Evolutionary conservation across 2,113 vertebrate genomes (phyloP).

Genomic region (Carlito syrichta): DNA sequence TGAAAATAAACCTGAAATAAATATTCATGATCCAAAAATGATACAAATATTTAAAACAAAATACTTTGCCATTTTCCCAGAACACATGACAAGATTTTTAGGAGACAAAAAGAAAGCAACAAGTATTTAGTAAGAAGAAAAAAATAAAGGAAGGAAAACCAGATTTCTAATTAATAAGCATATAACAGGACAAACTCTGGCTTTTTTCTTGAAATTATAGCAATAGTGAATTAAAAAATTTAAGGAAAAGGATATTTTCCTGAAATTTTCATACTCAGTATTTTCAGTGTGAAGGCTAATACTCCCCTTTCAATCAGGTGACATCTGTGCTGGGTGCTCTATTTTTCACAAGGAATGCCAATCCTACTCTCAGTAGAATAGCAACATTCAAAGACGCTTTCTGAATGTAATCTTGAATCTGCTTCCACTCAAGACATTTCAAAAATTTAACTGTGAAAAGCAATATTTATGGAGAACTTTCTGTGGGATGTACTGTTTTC

Average conservation of each 20-base stretch:
- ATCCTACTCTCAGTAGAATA: neutral
- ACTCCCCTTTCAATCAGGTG: neutral
- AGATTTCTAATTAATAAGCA: neutral
- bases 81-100: neutral
- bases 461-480: neutral
- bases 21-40: neutral
- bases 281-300: neutral
- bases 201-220: slow-evolving; percentile 17
- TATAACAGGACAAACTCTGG: neutral
- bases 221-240: neutral
- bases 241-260: neutral
- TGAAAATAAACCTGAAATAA: neutral
- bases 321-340: neutral
- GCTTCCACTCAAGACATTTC: neutral
- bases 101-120: neutral
- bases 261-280: neutral
- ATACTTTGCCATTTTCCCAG: neutral
- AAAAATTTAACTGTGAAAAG: neutral
- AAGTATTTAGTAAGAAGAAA: neutral
- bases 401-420: neutral
- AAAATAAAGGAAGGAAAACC: neutral
- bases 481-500: neutral
- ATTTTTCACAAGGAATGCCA: neutral
- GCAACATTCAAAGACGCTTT: neutral
- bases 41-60: neutral